Evolutionary conservation across 2,113 vertebrate genomes (phyloP), one percentile per base, ranked within the genome.

Genomic region (Furnarius figulus): DNA sequence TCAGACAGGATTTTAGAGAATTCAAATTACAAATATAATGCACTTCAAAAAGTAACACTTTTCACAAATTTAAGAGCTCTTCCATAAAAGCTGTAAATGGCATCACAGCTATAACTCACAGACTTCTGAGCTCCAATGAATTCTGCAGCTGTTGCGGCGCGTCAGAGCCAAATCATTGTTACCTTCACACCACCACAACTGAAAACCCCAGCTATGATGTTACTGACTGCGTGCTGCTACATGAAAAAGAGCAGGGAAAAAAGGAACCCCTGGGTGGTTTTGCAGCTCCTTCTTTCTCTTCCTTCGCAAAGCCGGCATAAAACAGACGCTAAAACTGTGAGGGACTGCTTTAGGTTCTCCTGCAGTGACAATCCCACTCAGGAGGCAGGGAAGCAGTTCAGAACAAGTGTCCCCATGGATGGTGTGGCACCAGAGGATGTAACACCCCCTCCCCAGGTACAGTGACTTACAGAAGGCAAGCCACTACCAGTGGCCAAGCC

Each of bases 161-260:
- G 2, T 37, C 18, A 49, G 81, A 94, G 90, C 92, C 92, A 96
- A 96, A 96, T 95, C 96, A 95, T 96, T 96, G 95, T 94, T 97
- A 96, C 95, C 95, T 96, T 96, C 95, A 94, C 93, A 92, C 93
- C 86, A 94, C 65, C 83, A 90, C 86, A 93, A 94, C 83, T 95
- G 93, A 93, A 96, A 95, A 87, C 53, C 37, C 44, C 93, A 96
- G 85, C 92, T 94, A 94, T 24, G 79, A 72, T 89, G 86, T 75
- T 95, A 84, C 88, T 47, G 83, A 86, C 88, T 90, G 79, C 44
- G 49, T 62, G 58, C 84, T 78, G 80, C 84, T 85, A 93, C 74
- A 82, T 50, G 28, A 47, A 88, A 86, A 47, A 33, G 49, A 49
- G 28, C 3, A 16, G 14, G 22, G 17, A 14, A 5, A 22, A 47